Base-by-base conservation (phyloP, 2,797 vertebrate species). In the Alcedo quadribrachys region DNA sequence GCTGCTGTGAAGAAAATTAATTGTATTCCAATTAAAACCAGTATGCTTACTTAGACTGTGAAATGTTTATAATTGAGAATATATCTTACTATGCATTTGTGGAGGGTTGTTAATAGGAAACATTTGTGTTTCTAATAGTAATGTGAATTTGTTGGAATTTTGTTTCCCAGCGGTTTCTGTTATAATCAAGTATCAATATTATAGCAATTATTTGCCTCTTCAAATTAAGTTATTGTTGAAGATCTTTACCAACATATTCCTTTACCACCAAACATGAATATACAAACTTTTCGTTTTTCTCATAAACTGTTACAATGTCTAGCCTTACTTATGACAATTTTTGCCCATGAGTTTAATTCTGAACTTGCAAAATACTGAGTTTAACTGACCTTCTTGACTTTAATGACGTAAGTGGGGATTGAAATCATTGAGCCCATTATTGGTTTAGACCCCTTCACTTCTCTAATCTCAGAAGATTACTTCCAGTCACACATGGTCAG, bases 381-480 rank as follows among this genome's bases (percentile, higher is more conserved):
- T 88, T 82, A 82, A 74, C 73, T 92, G 60, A 91, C 46, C 69
- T 89, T 71, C 30, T 75, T 89, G 79, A 67, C 62, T 89, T 28
- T 70, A 61, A 53, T 60, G 70, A 91, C 0, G 0, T 91, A 85
- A 87, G 25, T 61, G 53, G 22, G 60, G 60, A 84, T 74, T 89
- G 73, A 92, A 91, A 91, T 76, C 73, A 35, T 73, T 91, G 67
- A 81, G 48, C 43, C 54, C 22, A 78, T 92, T 93, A 85, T 76
- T 95, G 85, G 62, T 87, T 95, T 94, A 95, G 35, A 92, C 32
- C 20, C 51, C 28, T 92, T 87, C 40, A 76, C 40, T 94, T 91
- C 67, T 76, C 28, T 88, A 93, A 93, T 93, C 86, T 94, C 87
- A 85, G 73, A 93, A 87, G 91, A 90, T 90, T 87, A 62, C 67